Base-by-base conservation (phyloP, 2,888 invertebrate genomes). In the Trypoxylon attenuatum region DNA sequence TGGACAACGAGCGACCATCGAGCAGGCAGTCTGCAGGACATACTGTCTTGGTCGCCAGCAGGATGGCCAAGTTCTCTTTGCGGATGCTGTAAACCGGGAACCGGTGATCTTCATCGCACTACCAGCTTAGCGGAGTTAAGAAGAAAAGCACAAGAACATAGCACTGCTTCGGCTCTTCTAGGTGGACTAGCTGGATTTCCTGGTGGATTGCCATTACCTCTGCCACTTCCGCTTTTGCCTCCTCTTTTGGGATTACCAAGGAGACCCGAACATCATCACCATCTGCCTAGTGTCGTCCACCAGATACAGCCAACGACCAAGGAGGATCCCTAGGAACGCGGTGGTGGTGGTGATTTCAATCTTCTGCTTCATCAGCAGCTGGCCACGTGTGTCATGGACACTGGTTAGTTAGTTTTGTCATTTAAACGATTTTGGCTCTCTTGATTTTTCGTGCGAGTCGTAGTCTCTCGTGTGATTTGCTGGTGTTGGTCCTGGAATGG, bases 61-160 rank as follows among this genome's bases (percentile, higher is more conserved):
- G 85, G 84, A n/a, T 86, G 86, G 85, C 84, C 84, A 0, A 71
- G 72, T 4, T 68, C 79, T 1, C 52, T 80, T 8, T 79, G 79
- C 60, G 77, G 79, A 2, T 79, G 78, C 29, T 79, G 79, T 63
- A 79, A 79, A 21, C 79, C 79, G 2, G 76, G 77, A 1, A 57
- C 64, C 15, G 89, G 75, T 84, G 89, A 79, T 87, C 89, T 77
- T 8, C 87, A 86, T 57, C 78, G 86, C 41, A 84, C 69, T 70
- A 93, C 94, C 77, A 96, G 96, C 87, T 96, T 97, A 16, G 97
- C 97, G 0, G 97, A 97, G 80, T 89, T 98, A 41, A 90, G 97
- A 5, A 91, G 97, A 53, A 96, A 97, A 85, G 97, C 97, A 0
- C 96, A 97, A 87, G 97, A 98, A 84, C 97, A 98, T 87, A 95